Base-by-base conservation (phyloP, 1,140 invertebrate species). In the Meloidogyne hapla region DNA sequence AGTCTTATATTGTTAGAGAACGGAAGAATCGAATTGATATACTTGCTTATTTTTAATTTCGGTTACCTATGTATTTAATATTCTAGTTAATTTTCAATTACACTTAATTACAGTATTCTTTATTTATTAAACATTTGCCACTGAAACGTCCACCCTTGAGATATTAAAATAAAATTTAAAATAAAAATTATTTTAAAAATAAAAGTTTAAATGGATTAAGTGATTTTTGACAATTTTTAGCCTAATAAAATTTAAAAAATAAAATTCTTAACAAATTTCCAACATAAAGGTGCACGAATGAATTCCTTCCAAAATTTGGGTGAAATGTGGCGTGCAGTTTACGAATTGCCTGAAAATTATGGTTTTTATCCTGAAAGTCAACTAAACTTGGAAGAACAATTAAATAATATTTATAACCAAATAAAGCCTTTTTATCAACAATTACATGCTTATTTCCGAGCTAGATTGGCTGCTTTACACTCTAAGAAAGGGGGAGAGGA, bases 271-370 rank as follows among this genome's bases (percentile, higher is more conserved):
- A 42, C 9, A 67, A 67, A 6, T n/a, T 5, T 9, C n/a, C n/a
- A n/a, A 0, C 23, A 6, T 79, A 15, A 13, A 80, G 80, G 74
- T 13, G 81, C 81, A 26, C 80, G 69, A 61, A 9, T 78, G 15
- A 83, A 83, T 74, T 81, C 81, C 63, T 81, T 64, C 70, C 40
- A 73, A 63, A 64, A 82, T 75, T 71, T 75, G 12, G 81, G 81
- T 21, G 75, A 75, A 28, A 83, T 82, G 81, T 82, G 81, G 81
- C 23, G 75, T 18, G 65, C 71, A 62, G 82, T 80, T n/a, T 82
- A 76, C 65, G 81, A 82, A 69, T 25, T 79, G 12, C 63, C 77
- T 12, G 68, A 74, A 1, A 26, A 72, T n/a, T 42, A 77, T 40
- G 64, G 63, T 15, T 73, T 73, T 63, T 63, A 63, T 23, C 5